Conservation (phyloP, 2,888 invertebrate genomes). For the Protophormia terraenovae region DNA sequence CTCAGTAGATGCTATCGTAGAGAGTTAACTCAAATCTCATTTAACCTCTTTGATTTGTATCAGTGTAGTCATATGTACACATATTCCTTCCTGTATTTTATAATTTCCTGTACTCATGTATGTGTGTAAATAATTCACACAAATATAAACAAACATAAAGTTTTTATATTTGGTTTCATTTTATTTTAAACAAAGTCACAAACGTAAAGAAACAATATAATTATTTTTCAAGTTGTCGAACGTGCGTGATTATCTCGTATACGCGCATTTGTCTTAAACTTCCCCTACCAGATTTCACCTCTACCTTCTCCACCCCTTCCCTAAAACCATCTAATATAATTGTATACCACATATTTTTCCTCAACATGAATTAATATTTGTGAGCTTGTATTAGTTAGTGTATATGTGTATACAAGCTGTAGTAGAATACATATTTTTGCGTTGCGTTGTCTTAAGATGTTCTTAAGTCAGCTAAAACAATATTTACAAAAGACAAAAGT, state of each 20-base stretch:
- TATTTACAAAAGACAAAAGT: slow-evolving; percentile 67
- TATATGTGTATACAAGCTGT: background rate
- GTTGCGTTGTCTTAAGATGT: slow-evolving; percentile 48
- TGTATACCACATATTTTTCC: background rate
- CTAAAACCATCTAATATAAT: background rate
- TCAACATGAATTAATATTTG: slow-evolving; percentile 1
- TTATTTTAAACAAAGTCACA: slow-evolving; percentile 28
- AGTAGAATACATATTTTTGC: no score
- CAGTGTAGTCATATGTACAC: background rate
- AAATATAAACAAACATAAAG: background rate
- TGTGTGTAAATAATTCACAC: no score
- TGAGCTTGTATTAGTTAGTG: background rate
- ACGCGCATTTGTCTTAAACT: slow-evolving; percentile 10
- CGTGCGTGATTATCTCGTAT: slow-evolving; percentile 69
- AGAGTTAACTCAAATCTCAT: no score
- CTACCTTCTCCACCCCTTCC: background rate
- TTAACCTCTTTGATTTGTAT: slow-evolving; percentile 16
- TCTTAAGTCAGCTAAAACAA: slow-evolving; percentile 68
- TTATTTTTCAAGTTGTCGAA: slow-evolving; percentile 71
- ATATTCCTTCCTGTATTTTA: background rate
- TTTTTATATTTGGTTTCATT: background rate
- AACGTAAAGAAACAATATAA: slow-evolving; percentile 60
- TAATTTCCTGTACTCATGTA: background rate
- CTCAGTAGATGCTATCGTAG: no score
- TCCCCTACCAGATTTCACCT: no score